phyloP scores from a whole-genome alignment of 2,797 vertebrate genomes.

The Acanthurus tractus region DNA sequence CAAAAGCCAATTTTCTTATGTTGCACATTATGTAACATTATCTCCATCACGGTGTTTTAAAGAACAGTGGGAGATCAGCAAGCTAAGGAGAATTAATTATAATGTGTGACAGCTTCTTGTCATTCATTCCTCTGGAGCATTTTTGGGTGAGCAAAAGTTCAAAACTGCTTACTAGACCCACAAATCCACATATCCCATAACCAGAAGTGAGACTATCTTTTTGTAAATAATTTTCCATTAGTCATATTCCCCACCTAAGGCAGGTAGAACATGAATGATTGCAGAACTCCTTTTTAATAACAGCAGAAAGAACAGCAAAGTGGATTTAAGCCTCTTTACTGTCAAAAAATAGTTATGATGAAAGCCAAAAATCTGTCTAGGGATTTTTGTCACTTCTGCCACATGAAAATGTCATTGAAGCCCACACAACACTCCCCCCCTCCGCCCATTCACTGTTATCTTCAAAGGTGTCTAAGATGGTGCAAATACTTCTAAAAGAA shows the following conservation, averaged over 20 bases:
- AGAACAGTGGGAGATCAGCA: neutral
- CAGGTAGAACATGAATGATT: conserved; percentile 4
- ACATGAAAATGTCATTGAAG: conserved; percentile 71
- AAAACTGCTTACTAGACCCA: neutral
- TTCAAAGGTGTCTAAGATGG: conserved; percentile 77
- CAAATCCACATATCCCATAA: neutral
- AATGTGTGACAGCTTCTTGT: neutral
- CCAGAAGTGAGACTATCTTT: neutral
- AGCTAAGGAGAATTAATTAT: neutral
- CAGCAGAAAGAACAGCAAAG: conserved; percentile 46
- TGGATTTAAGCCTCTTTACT: conserved; percentile 62
- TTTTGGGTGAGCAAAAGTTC: neutral
- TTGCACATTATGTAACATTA: conserved; percentile 2
- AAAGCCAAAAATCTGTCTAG: conserved; percentile 57
- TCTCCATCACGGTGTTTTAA: neutral
- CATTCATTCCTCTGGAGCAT: neutral
- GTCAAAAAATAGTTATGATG: conserved; percentile 36
- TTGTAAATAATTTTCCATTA: conserved; percentile 42
- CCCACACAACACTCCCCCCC: conserved; percentile 3
- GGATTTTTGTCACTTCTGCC: conserved; percentile 68
- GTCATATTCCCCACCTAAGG: conserved; percentile 38
- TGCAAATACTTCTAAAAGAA: conserved; percentile 70
- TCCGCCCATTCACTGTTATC: conserved; percentile 66
- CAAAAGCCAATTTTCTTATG: neutral
- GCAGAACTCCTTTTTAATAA: conserved; percentile 51